Evolutionary conservation across 2,888 invertebrate species (phyloP).

Genomic region (Flexamia atlantica): DNA sequence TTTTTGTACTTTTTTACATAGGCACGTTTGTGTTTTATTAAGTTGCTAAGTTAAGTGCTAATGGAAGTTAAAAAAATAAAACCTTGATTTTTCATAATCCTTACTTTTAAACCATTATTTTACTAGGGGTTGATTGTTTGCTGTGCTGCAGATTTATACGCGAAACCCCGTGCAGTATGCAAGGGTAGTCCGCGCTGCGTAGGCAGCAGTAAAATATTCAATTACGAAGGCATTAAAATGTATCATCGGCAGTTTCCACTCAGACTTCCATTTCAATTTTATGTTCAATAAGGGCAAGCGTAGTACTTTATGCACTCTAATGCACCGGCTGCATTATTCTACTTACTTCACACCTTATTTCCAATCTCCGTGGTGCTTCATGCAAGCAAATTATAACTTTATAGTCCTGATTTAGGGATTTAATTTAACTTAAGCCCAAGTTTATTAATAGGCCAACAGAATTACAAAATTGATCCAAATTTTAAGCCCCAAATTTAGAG

Average conservation of each 20-base stretch:
- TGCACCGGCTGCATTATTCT: constrained; percentile 36
- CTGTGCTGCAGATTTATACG: not conserved
- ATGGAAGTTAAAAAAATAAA: no score
- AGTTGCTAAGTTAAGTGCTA: no score
- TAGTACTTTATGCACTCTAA: constrained; percentile 33
- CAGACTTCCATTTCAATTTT: constrained; percentile 54
- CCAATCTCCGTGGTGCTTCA: constrained; percentile 5
- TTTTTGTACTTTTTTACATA: no score
- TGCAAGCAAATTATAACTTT: no score
- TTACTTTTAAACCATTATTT: no score
- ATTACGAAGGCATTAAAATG: constrained; percentile 54
- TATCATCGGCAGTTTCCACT: constrained; percentile 49
- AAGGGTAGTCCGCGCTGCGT: not conserved
- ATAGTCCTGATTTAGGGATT: not conserved
- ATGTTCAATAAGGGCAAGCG: constrained; percentile 45
- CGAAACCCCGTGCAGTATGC: not conserved
- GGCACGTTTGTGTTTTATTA: no score
- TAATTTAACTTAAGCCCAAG: not conserved
- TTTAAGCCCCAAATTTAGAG: no score
- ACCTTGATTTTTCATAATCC: no score
- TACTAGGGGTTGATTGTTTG: no score
- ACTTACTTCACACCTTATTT: not conserved
- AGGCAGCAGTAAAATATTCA: constrained; percentile 49
- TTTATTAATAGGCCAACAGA: no score
- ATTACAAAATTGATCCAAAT: no score